Conservation (phyloP, 2,888 invertebrate genomes). For the Drosophila maculinotata region DNA sequence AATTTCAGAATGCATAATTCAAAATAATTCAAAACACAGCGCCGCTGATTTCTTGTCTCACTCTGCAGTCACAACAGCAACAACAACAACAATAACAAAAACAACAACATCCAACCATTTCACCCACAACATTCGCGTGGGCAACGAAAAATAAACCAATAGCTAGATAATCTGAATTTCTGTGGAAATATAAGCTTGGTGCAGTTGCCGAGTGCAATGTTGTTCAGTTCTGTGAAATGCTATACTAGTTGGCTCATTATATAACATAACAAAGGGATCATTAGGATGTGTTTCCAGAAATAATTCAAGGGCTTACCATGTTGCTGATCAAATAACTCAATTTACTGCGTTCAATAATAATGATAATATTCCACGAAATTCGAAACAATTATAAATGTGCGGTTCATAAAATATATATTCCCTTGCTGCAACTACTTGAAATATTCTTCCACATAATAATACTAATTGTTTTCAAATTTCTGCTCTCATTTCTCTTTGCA, state of each 20-base stretch:
- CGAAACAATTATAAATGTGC: no score
- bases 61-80: constrained; percentile 19
- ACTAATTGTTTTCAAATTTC: constrained; percentile 22
- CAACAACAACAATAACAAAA: constrained; percentile 2
- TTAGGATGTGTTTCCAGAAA: not conserved
- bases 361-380: no score
- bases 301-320: not conserved
- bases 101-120: not conserved
- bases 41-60: constrained; percentile 47
- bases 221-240: constrained; percentile 2
- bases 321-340: no score
- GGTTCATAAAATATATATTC: no score
- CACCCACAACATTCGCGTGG: no score
- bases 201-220: constrained; percentile 4
- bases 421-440: no score
- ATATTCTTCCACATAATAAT: not conserved
- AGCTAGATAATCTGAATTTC: constrained; percentile 3
- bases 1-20: constrained; percentile 79
- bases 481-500: constrained; percentile 41
- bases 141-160: constrained; percentile 10
- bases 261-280: not conserved
- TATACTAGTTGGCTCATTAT: not conserved
- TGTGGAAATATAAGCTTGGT: constrained; percentile 14
- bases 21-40: constrained; percentile 76
- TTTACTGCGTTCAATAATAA: no score